A percentile compares a stretch with the other conserved stretches of the same genome.
Evolutionary conservation across 1,140 invertebrate species (phyloP).

Genomic region (Megalopta genalis): DNA sequence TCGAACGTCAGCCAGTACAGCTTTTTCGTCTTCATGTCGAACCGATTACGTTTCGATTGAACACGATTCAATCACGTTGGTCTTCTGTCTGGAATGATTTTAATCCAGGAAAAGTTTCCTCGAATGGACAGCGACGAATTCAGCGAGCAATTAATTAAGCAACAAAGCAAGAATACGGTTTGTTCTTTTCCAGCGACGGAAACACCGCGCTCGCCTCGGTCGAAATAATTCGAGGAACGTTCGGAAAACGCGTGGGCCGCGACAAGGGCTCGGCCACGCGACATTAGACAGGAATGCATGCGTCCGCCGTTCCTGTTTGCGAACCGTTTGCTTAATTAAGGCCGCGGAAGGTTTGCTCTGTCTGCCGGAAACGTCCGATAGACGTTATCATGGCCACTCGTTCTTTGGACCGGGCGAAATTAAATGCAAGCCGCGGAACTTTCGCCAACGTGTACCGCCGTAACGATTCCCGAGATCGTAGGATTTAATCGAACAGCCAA

Average conservation of each 20-base stretch:
- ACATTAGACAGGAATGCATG: conserved; percentile 61
- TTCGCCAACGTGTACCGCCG: neutral
- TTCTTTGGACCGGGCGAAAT: neutral
- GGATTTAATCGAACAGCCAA: too few species aligned
- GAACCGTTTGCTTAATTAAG: conserved; percentile 58
- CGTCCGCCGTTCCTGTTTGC: conserved; percentile 36
- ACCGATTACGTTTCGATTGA: too few species aligned
- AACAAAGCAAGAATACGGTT: too few species aligned
- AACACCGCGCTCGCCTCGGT: too few species aligned
- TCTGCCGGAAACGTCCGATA: conserved; percentile 45
- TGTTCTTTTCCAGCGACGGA: too few species aligned
- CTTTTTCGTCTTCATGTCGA: too few species aligned
- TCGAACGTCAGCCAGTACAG: too few species aligned
- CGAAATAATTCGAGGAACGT: neutral
- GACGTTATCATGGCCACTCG: neutral
- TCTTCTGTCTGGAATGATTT: too few species aligned
- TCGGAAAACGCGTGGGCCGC: neutral
- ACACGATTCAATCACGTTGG: too few species aligned
- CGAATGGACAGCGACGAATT: too few species aligned
- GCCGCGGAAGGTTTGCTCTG: conserved; percentile 42
- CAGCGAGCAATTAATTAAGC: too few species aligned
- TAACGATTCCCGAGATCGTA: neutral
- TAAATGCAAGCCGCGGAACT: conserved; percentile 4
- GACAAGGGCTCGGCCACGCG: conserved; percentile 24
- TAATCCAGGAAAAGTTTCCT: too few species aligned